Percentiles rank a stretch among this genome's conserved stretches.
Evolutionary conservation across 2,113 vertebrate genomes (phyloP).

Genomic region (Lampris megalopsis): DNA sequence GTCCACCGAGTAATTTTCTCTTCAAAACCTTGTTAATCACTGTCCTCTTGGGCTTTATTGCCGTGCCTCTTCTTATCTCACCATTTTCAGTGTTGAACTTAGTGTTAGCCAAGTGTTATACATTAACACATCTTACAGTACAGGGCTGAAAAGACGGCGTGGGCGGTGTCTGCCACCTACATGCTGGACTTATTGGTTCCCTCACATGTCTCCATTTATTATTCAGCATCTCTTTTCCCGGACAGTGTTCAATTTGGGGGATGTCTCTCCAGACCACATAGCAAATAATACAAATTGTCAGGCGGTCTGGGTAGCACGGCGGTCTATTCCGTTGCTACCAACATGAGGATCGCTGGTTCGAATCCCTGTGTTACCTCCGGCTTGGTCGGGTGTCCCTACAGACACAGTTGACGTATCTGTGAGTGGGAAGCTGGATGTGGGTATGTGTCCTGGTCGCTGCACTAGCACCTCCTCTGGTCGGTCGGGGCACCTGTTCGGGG

Average conservation of each 20-base stretch:
- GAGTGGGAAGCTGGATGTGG: too few species aligned
- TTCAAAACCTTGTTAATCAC: conserved; percentile 46
- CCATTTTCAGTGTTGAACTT: conserved; percentile 45
- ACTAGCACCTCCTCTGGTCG: too few species aligned
- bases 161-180: conserved; percentile 34
- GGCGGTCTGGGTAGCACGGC: too few species aligned
- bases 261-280: conserved; percentile 29
- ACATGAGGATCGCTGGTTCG: too few species aligned
- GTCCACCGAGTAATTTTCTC: conserved; percentile 16
- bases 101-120: conserved; percentile 45
- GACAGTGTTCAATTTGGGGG: conserved; percentile 37
- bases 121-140: conserved; percentile 35
- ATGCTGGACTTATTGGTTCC: conserved; percentile 51
- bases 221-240: conserved; percentile 40
- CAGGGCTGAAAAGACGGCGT: conserved; percentile 20
- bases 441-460: too few species aligned
- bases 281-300: conserved; percentile 47
- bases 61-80: conserved; percentile 47
- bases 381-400: too few species aligned
- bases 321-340: too few species aligned
- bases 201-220: conserved; percentile 37
- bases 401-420: too few species aligned
- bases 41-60: conserved; percentile 19
- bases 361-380: too few species aligned
- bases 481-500: too few species aligned